phyloP scores from a whole-genome alignment of 2,888 invertebrate genomes.

The Eugnorisma glareosa region DNA sequence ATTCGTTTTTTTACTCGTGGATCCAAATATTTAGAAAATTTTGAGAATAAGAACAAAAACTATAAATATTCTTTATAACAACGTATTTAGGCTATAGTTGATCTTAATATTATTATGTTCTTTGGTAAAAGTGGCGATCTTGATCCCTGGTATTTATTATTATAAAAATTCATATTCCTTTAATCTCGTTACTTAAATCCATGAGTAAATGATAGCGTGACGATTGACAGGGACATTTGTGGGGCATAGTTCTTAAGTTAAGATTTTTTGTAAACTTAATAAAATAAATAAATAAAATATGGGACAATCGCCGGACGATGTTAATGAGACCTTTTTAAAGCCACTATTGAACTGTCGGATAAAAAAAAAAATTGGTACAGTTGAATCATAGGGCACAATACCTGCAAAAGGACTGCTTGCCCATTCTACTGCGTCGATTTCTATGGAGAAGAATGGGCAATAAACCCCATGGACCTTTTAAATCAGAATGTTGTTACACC shows the following conservation, averaged over 20 bases:
- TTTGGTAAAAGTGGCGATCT: not conserved
- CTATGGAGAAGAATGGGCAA: not conserved
- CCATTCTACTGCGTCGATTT: not conserved
- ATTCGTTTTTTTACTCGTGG: not conserved
- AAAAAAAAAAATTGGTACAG: not conserved
- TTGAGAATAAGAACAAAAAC: not conserved
- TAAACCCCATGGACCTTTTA: not conserved
- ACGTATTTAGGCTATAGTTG: not conserved
- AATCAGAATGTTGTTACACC: conserved; percentile 33
- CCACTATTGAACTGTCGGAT: not conserved
- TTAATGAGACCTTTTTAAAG: not conserved
- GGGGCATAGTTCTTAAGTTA: too few relatives aligned
- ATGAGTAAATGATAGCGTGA: too few relatives aligned
- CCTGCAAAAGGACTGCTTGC: not conserved
- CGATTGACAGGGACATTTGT: too few relatives aligned
- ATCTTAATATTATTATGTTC: not conserved
- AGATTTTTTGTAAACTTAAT: too few relatives aligned
- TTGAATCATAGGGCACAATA: not conserved
- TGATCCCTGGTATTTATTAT: not conserved
- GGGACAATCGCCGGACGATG: too few relatives aligned
- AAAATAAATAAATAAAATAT: too few relatives aligned
- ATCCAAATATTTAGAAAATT: not conserved
- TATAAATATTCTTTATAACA: not conserved
- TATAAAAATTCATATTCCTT: conserved; percentile 8
- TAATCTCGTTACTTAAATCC: not conserved